Conservation (phyloP, 2,797 vertebrate species). For the Acipenser transmontanus region DNA sequence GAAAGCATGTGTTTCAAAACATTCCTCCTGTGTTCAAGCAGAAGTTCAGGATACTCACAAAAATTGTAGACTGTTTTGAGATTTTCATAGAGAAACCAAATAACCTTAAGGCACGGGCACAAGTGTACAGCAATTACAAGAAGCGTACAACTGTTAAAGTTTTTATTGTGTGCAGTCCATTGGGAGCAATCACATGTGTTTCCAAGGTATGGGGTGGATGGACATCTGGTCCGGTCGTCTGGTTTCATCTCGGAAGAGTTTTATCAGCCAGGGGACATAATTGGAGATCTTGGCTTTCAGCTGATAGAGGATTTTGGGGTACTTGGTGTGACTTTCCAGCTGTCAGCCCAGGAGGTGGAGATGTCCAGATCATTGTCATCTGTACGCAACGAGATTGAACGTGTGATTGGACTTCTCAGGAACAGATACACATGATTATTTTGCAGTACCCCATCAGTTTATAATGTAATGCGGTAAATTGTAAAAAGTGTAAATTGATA, state of each 20-base stretch:
- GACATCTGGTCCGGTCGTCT: slow-evolving; percentile 8
- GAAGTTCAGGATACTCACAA: neutral
- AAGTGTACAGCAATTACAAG: slow-evolving; percentile 20
- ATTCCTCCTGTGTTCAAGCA: no score
- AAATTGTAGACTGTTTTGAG: slow-evolving; percentile 22
- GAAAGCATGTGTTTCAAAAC: no score
- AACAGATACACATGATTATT: no score
- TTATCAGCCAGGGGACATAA: slow-evolving; percentile 16
- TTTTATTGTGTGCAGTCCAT: slow-evolving; percentile 14
- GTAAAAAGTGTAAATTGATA: no score
- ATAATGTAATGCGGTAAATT: no score
- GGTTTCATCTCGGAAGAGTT: slow-evolving; percentile 8
- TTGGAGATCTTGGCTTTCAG: slow-evolving; percentile 9
- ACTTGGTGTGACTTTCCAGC: neutral
- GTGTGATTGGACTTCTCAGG: no score
- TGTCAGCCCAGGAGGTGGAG: no score
- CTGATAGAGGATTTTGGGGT: slow-evolving; percentile 1
- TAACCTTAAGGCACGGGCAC: slow-evolving; percentile 19
- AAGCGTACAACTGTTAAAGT: slow-evolving; percentile 16
- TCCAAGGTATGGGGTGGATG: slow-evolving; percentile 18
- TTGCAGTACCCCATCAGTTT: no score
- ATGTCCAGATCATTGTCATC: no score
- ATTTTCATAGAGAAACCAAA: slow-evolving; percentile 21
- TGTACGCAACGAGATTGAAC: no score
- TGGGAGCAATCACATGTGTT: slow-evolving; percentile 16